A percentile compares a stretch with the other conserved stretches of the same genome.
Conservation (phyloP, 1,140 invertebrate species). For the Gryon sp. region DNA sequence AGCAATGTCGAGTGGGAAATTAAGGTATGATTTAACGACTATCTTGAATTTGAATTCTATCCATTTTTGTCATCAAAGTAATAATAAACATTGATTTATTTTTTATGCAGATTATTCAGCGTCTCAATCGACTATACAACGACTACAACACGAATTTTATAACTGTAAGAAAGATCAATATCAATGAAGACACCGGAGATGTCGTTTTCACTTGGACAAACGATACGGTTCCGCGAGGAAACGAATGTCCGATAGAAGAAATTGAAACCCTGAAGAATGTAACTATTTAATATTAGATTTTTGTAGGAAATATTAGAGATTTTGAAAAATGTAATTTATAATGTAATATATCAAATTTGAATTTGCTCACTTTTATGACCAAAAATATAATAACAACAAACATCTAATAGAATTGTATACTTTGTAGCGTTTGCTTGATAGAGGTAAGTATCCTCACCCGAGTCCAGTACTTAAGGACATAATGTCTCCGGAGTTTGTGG, state of each 20-base stretch:
- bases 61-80: too few relatives aligned
- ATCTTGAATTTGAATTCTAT: too few relatives aligned
- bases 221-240: slow-evolving; percentile 87
- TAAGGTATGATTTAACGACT: slow-evolving; percentile 58
- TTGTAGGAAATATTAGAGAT: too few relatives aligned
- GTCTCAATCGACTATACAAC: slow-evolving; percentile 84
- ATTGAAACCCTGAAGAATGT: slow-evolving; percentile 86
- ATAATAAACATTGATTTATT: too few relatives aligned
- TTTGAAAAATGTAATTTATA: too few relatives aligned
- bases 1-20: slow-evolving; percentile 86
- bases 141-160: slow-evolving; percentile 85
- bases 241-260: slow-evolving; percentile 85
- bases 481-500: slow-evolving; percentile 83
- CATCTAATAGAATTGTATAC: too few relatives aligned
- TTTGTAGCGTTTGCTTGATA: slow-evolving; percentile 29
- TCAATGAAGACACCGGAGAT: slow-evolving; percentile 76
- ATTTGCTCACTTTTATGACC: too few relatives aligned
- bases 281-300: slow-evolving; percentile 56
- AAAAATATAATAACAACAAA: too few relatives aligned
- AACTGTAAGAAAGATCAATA: slow-evolving; percentile 82
- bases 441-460: slow-evolving; percentile 68
- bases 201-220: slow-evolving; percentile 92
- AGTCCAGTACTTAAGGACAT: slow-evolving; percentile 80
- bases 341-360: too few relatives aligned
- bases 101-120: slow-evolving; percentile 67